These are phyloP conservation scores for Rhinatrema bivittatum DNA, from an alignment of 2,797 vertebrate genomes.

Conservation along the genomic window DNA sequence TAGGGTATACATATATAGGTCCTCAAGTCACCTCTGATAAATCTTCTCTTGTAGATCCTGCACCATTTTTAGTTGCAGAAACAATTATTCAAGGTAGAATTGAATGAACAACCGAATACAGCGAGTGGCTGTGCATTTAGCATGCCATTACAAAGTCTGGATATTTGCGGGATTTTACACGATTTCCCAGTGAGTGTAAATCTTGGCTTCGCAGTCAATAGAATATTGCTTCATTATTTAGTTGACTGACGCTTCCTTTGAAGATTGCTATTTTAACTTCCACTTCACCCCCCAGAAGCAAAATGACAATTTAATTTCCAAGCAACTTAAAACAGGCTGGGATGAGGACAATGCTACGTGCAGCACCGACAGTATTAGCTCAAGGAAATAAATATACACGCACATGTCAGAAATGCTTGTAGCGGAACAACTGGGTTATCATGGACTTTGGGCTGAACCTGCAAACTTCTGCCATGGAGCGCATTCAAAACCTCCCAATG, in stretches of 20 bases:
- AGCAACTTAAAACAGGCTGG: no score
- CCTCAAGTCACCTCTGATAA: no score
- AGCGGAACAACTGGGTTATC: constrained; percentile 13
- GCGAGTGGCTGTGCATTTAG: constrained; percentile 33
- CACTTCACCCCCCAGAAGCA: constrained; percentile 1
- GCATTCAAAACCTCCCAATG: no score
- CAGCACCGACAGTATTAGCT: no score
- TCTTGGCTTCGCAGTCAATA: no score
- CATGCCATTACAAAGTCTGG: constrained; percentile 22
- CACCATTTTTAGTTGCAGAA: no score
- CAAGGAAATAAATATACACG: constrained; percentile 1
- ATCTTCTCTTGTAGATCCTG: no score
- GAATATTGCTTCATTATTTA: neutral
- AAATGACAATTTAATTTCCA: constrained; percentile 13
- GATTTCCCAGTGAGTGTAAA: no score
- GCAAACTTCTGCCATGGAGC: no score
- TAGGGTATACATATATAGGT: no score
- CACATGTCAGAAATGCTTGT: neutral
- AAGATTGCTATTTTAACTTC: constrained; percentile 5
- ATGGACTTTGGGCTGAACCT: neutral
- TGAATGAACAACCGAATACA: constrained; percentile 37
- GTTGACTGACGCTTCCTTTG: constrained; percentile 9
- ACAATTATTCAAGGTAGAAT: constrained; percentile 36
- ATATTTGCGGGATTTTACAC: no score
- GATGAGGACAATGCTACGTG: no score